These are phyloP conservation scores for Archilochus colubris DNA, from an alignment of 2,113 vertebrate species.

Conservation along the genomic window DNA sequence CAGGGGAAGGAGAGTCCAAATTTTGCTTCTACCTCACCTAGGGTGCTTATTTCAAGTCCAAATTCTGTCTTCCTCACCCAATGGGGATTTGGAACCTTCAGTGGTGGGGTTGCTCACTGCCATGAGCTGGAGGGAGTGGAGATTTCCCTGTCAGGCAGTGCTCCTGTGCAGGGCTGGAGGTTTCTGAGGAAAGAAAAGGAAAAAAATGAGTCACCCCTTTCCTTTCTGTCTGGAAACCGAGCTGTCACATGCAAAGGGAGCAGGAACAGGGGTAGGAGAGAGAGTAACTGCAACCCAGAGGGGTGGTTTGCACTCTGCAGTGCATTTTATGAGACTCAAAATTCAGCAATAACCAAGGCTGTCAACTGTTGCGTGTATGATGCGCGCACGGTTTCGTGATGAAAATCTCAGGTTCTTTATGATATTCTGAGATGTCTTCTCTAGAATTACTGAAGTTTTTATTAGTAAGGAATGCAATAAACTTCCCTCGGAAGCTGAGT, in stretches of 20 bases:
- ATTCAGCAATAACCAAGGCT: not conserved
- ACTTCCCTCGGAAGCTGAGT: slow-evolving; percentile 54
- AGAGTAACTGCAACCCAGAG: not conserved
- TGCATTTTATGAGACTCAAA: not conserved
- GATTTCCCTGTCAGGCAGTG: not conserved
- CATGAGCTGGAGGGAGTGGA: not conserved
- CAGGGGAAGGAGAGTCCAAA: not conserved
- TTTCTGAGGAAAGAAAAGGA: not conserved
- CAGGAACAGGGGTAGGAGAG: not conserved
- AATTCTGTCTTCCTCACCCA: not conserved
- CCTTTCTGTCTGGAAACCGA: not conserved
- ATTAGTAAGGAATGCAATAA: slow-evolving; percentile 47
- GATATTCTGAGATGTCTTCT: slow-evolving; percentile 28
- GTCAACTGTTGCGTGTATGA: not conserved
- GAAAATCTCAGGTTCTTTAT: not conserved
- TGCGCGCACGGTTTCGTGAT: not conserved
- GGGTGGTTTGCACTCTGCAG: not conserved
- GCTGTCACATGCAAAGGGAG: not conserved
- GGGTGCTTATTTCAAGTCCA: not conserved
- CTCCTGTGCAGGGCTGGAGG: not conserved
- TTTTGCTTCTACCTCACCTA: not conserved
- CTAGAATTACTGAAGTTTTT: slow-evolving; percentile 48
- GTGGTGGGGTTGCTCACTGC: rapidly evolving
- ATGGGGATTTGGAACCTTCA: not conserved
- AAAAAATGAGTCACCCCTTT: not conserved